These are phyloP conservation scores for Chirona hameri DNA, from an alignment of 2,888 invertebrate genomes.

Conservation along the genomic window DNA sequence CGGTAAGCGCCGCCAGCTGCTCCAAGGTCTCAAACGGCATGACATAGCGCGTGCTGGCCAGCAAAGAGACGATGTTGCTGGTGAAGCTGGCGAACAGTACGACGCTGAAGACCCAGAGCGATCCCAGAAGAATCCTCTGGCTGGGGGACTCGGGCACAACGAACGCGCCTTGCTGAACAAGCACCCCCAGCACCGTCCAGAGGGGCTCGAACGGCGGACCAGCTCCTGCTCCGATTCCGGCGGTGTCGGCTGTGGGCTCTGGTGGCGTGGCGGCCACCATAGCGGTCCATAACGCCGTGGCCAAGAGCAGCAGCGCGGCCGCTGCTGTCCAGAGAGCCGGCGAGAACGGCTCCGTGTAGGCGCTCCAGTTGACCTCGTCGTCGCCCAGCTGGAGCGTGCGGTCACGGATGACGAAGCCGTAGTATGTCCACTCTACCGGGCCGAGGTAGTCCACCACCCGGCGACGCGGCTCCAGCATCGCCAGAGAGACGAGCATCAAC, in stretches of 20 bases:
- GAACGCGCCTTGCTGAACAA: background rate
- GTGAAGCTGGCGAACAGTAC: constrained; percentile 40
- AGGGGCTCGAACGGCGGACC: background rate
- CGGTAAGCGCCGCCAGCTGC: background rate
- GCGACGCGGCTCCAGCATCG: background rate
- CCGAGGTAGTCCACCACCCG: constrained; percentile 8
- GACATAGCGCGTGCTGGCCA: constrained; percentile 37
- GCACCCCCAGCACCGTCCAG: constrained; percentile 7
- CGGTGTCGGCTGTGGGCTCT: background rate
- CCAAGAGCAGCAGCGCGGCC: background rate
- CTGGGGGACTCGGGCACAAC: constrained; percentile 32
- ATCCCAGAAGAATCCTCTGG: constrained; percentile 37
- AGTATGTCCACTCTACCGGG: constrained; percentile 4
- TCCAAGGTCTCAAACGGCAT: background rate
- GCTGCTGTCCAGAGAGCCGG: background rate
- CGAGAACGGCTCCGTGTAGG: constrained; percentile 23
- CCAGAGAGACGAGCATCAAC: background rate
- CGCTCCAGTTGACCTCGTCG: background rate
- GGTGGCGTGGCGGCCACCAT: background rate
- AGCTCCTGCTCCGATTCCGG: background rate
- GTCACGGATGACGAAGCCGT: constrained; percentile 25
- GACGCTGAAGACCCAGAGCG: constrained; percentile 36
- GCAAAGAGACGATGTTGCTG: constrained; percentile 38
- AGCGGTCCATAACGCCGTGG: background rate
- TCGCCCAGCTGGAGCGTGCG: background rate